phyloP scores from a whole-genome alignment of 2,113 vertebrate species.

The Sphyrna mokarran region DNA sequence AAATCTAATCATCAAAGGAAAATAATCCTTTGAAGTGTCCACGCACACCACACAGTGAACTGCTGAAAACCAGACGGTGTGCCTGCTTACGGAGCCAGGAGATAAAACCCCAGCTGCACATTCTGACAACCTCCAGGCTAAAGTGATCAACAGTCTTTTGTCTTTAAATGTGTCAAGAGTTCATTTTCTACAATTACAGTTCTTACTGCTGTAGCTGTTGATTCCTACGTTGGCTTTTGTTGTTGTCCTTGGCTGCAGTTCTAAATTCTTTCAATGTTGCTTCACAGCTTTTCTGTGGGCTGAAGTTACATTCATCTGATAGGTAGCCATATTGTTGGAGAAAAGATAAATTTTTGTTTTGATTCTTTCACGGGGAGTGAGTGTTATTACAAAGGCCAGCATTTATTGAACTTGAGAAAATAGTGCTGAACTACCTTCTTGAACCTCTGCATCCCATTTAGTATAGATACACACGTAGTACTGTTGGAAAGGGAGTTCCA shows the following conservation, averaged over 20 bases:
- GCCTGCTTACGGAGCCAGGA: not conserved
- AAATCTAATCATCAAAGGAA: not conserved
- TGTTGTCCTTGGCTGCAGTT: not conserved
- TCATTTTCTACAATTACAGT: not conserved
- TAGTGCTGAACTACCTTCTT: too few species aligned
- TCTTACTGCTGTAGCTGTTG: not conserved
- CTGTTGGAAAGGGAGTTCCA: too few species aligned
- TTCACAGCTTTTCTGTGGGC: not conserved
- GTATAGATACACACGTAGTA: too few species aligned
- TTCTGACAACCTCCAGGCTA: not conserved
- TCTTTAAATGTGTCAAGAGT: not conserved
- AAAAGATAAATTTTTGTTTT: not conserved
- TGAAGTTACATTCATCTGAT: not conserved
- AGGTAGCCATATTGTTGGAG: not conserved
- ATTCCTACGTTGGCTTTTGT: not conserved
- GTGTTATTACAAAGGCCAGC: too few species aligned
- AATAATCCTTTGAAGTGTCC: not conserved
- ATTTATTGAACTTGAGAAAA: too few species aligned
- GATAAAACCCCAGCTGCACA: not conserved
- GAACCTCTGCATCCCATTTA: too few species aligned
- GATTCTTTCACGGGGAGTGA: too few species aligned
- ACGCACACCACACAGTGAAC: not conserved
- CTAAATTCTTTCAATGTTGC: not conserved
- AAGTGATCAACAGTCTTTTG: not conserved
- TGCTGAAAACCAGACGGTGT: not conserved